phyloP scores from a whole-genome alignment of 2,113 vertebrate species.

The Actinemys pallida region DNA sequence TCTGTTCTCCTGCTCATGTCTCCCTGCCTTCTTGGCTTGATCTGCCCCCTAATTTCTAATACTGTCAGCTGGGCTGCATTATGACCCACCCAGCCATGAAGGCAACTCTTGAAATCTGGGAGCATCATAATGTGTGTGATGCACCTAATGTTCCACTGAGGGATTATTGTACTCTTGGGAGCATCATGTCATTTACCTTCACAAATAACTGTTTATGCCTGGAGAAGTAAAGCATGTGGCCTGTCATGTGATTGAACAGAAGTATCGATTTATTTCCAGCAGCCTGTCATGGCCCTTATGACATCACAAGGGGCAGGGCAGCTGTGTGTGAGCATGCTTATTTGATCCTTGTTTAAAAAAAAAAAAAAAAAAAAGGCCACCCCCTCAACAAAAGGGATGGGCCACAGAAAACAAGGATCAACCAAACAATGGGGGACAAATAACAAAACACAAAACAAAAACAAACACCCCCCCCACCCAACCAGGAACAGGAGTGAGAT shows the following conservation, averaged over 20 bases:
- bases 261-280: neutral
- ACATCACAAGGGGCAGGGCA: neutral
- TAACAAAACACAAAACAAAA: neutral
- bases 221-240: neutral
- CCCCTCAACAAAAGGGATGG: neutral
- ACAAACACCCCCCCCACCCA: no score
- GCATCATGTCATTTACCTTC: neutral
- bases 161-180: neutral
- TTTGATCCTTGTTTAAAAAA: neutral
- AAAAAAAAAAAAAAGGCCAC: neutral
- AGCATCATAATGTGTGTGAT: rapidly evolving
- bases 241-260: neutral
- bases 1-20: neutral
- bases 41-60: neutral
- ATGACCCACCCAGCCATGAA: neutral
- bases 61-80: neutral
- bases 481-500: neutral
- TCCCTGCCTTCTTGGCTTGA: neutral
- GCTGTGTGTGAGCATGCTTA: neutral
- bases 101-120: neutral
- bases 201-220: neutral
- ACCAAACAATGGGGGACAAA: neutral
- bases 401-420: neutral
- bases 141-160: rapidly evolving
- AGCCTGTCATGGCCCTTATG: neutral